Evolutionary conservation across 2,888 invertebrate genomes (phyloP), one percentile per base, ranked within the genome.

Genomic region (Lithosia quadra): DNA sequence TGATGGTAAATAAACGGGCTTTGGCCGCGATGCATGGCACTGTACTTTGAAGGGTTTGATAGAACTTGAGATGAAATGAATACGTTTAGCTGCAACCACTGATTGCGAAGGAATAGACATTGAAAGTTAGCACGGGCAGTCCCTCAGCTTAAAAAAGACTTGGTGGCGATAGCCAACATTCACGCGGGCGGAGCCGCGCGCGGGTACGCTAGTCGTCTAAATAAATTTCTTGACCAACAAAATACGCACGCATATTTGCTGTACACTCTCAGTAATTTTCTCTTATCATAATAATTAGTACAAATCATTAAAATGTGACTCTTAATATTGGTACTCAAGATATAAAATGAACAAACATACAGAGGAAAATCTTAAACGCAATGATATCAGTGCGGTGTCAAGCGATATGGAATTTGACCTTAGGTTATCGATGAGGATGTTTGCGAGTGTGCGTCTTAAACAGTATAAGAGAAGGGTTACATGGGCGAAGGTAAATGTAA

Each of bases 331-430:
- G 5, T 43, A 49, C 18, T 1, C n/a, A n/a, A 49, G n/a, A n/a
- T 8, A 9, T 49, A 49, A 49, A 49, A 49, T 15, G 4, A 49
- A 49, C n/a, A 49, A 49, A 49, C 49, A 49, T 1, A 56, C 24
- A 56, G 22, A 57, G 8, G 28, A 28, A n/a, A 57, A 22, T 57
- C 28, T 24, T 28, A 57, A 28, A 58, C 28, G n/a, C 33, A 58
- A 58, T 34, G 33, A 58, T 58, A 58, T 58, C 58, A 58, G 58
- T n/a, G 58, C 18, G n/a, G 10, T 55, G 57, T 56, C 63, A 58
- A 64, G 34, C 68, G 68, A 72, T 72, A 74, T 28, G 57, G 36
- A 67, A 63, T 62, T 68, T 79, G 69, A 76, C 78, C 78, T 72
- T 63, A 67, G 59, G 69, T 73, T 69, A 9, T 57, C 24, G 56